Evolutionary conservation across 2,888 invertebrate genomes (phyloP), one percentile per base, ranked within the genome.

Genomic region (Cheilosia vulpina): DNA sequence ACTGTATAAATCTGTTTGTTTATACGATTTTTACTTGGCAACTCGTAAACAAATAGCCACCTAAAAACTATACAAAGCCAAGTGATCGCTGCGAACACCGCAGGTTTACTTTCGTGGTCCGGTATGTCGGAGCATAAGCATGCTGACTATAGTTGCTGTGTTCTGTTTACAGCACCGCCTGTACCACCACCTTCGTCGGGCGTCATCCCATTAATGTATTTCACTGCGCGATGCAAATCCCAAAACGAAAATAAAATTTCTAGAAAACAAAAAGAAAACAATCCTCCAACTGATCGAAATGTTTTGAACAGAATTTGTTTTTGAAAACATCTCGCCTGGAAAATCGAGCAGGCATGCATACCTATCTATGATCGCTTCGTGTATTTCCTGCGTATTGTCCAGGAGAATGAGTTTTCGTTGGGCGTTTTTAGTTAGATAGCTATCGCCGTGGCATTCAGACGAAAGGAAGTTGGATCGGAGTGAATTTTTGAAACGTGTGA

Each of bases 1-100:
- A 55, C 78, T 68, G 66, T 62, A 72, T 68, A 60, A 55, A 62
- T 50, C 71, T 78, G 57, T 65, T 72, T 79, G 78, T 79, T 79
- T 79, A 79, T 63, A 58, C 41, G 31, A 52, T 57, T 47, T 71
- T 15, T 41, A 13, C 52, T 31, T 21, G 58, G 21, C 17, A 6
- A 38, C 31, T 63, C 19, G 41, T 78, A 78, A 78, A 78, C 71
- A 79, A 79, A 71, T 15, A 27, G 31, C 11, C 13, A 27, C 19
- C 47, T 21, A 21, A 27, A 52, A 21, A 58, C 72, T 72, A 65
- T 65, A 65, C 31, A 58, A 72, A 58, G 63, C 45, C 63, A 38
- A 11, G 2, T 7, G 41, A 58, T 38, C 47, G 31, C 24, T 57
- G 2, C 45, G 53, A 38, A 47, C 47, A 57, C 75, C 38, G 38